These are phyloP conservation scores for Zoroaster sp. DNA, from an alignment of 53 echinoderm and acorn worm genomes.

Conservation along the genomic window DNA sequence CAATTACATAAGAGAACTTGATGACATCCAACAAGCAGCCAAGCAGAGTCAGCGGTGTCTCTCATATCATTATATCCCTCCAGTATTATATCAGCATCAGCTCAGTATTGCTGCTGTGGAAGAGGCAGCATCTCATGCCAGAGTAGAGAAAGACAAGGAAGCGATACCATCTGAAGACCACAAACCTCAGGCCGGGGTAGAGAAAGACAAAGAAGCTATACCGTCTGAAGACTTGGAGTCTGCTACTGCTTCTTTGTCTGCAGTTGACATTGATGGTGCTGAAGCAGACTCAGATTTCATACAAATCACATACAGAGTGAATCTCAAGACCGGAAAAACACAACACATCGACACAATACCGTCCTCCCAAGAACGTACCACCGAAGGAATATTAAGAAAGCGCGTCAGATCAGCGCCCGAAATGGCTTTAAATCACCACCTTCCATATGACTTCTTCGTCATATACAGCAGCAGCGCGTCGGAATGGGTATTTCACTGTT, in stretches of 20 bases:
- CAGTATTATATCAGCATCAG: neutral
- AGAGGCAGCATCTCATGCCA: neutral
- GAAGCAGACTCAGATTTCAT: neutral
- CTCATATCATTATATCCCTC: neutral
- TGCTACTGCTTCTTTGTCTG: neutral
- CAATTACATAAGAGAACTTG: neutral
- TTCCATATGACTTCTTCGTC: constrained; percentile 46
- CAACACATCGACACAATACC: neutral
- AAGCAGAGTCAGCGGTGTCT: neutral
- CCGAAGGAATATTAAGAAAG: neutral
- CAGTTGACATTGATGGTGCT: neutral
- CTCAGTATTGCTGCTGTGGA: too few relatives aligned
- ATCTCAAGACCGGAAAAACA: neutral
- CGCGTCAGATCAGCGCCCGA: too few relatives aligned
- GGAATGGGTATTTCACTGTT: constrained; percentile 20
- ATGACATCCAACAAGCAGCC: neutral
- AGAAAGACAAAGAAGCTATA: neutral
- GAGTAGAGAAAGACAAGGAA: neutral
- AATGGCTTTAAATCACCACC: too few relatives aligned
- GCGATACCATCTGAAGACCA: neutral
- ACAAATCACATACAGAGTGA: neutral
- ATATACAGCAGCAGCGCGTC: neutral
- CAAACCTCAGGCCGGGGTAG: neutral
- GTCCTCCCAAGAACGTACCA: neutral
- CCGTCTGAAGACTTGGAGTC: neutral